A percentile compares a stretch with the other conserved stretches of the same genome.
Conservation (phyloP, 2,888 invertebrate species). For the Caenorhabditis becei region DNA sequence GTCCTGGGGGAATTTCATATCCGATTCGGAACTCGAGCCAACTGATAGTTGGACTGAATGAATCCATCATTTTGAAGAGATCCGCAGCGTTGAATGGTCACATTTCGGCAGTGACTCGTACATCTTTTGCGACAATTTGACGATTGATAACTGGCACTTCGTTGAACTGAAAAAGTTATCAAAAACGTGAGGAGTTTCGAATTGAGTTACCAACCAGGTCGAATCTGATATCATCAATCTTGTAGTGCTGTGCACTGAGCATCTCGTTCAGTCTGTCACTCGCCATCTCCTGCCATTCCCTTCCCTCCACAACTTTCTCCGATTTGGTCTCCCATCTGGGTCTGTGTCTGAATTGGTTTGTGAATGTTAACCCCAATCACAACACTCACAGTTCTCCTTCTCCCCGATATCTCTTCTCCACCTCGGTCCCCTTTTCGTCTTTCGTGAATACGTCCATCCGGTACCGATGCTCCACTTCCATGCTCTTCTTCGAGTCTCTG, state of each 20-base stretch:
- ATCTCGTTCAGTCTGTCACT: conserved; percentile 8
- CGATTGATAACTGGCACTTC: neutral
- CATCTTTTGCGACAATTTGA: neutral
- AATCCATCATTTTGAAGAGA: neutral
- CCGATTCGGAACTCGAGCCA: conserved; percentile 2
- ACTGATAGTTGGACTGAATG: neutral
- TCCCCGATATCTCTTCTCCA: neutral
- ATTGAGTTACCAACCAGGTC: neutral
- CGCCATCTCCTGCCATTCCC: neutral
- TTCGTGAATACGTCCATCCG: conserved; percentile 1
- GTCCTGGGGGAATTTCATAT: neutral
- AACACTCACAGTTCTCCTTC: too few species aligned
- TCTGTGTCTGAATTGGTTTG: too few species aligned
- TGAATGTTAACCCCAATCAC: too few species aligned
- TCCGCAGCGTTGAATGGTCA: neutral
- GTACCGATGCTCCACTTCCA: conserved; percentile 3
- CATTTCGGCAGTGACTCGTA: neutral
- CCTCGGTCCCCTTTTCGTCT: neutral
- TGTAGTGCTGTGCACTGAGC: neutral
- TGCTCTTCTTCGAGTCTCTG: conserved; percentile 4
- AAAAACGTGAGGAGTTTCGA: too few species aligned
- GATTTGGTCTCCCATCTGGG: neutral
- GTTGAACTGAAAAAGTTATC: too few species aligned
- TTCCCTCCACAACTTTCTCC: neutral
- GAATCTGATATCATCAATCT: neutral